Evolutionary conservation across 2,113 vertebrate species (phyloP).

Genomic region (Bos javanicus): DNA sequence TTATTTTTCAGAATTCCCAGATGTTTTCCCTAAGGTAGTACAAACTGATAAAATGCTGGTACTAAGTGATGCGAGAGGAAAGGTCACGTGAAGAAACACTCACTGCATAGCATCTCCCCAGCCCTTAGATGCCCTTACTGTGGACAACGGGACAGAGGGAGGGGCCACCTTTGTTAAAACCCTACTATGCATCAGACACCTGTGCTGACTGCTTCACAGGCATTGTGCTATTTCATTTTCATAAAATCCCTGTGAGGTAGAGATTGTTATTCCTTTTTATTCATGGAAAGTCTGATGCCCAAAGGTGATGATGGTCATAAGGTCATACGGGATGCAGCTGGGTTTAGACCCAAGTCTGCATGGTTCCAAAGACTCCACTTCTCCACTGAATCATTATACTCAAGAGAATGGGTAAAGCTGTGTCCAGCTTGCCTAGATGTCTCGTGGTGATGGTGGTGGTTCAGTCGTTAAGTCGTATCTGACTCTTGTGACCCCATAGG

Average conservation of each 20-base stretch:
- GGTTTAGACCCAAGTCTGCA: not conserved
- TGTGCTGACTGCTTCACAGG: not conserved
- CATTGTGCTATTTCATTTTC: not conserved
- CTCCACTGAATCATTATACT: not conserved
- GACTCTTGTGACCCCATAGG: not conserved
- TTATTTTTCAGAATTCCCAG: not conserved
- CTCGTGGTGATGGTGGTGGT: not conserved
- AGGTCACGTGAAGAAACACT: not conserved
- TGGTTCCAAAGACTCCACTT: not conserved
- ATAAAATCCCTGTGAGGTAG: not conserved
- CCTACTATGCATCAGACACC: not conserved
- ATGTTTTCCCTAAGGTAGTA: not conserved
- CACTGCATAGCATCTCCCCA: not conserved
- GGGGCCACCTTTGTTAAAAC: not conserved
- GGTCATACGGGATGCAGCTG: not conserved
- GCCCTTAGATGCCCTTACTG: not conserved
- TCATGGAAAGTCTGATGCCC: not conserved
- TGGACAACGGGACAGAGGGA: not conserved
- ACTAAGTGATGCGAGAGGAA: not conserved
- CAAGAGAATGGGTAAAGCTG: not conserved
- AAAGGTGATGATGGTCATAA: not conserved
- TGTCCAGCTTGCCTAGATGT: not conserved
- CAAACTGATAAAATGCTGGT: not conserved
- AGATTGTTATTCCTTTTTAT: not conserved
- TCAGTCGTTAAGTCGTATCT: accelerated